Percentiles rank a stretch among this genome's conserved stretches.
Conservation (phyloP, 2,888 invertebrate genomes). For the Netelia melanura region DNA sequence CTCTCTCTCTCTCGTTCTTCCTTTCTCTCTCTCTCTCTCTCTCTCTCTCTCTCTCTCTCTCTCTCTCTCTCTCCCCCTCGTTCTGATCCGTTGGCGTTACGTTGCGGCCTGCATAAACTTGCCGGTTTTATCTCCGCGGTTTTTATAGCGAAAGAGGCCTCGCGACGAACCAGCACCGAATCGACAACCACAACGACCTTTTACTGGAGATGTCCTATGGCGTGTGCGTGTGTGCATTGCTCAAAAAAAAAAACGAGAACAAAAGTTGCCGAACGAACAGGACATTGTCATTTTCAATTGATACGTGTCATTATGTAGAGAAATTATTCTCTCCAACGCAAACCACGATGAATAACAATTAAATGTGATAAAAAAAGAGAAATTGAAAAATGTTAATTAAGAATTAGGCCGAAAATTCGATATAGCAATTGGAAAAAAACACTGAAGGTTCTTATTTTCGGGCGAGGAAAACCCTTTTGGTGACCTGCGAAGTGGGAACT, state of each 20-base stretch:
- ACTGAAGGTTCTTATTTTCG: no score
- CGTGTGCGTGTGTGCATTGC: background rate
- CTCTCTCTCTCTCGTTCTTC: conserved; percentile 65
- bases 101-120: conserved; percentile 79
- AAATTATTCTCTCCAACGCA: no score
- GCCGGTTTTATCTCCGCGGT: conserved; percentile 80
- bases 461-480: background rate
- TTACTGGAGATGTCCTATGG: conserved; percentile 18
- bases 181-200: conserved; percentile 48
- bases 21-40: conserved; percentile 14
- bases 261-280: background rate
- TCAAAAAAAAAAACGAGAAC: background rate
- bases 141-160: conserved; percentile 77
- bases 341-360: no score
- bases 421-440: no score
- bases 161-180: conserved; percentile 58
- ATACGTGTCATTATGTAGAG: no score
- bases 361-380: no score
- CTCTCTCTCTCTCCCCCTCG: conserved; percentile 10
- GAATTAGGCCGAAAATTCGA: no score
- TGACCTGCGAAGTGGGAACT: conserved; percentile 12
- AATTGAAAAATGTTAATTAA: no score
- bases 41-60: conserved; percentile 43
- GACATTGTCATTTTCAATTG: background rate
- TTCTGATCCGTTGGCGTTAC: conserved; percentile 30